Percentiles rank a stretch among this genome's conserved stretches.
Evolutionary conservation across 2,113 vertebrate species (phyloP).

Genomic region (Pedetes capensis): DNA sequence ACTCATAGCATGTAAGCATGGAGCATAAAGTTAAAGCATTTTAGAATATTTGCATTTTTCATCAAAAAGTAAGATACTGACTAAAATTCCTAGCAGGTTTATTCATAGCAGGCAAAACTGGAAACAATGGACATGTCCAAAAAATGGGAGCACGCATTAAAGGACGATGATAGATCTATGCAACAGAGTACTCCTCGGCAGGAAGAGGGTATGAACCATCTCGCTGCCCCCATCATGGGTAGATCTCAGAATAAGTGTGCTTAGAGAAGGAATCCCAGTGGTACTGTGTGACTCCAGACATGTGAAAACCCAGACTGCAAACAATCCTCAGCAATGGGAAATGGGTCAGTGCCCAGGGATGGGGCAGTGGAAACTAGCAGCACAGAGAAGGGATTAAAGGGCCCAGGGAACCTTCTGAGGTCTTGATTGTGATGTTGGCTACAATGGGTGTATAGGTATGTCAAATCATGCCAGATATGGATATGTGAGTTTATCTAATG

Average conservation of each 20-base stretch:
- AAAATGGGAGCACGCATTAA: no score
- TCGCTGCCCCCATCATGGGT: fast-evolving
- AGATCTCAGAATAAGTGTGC: no score
- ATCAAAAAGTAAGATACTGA: neutral
- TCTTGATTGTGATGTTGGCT: neutral
- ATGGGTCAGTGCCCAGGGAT: neutral
- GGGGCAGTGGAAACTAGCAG: neutral
- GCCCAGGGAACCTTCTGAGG: neutral
- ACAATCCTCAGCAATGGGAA: neutral
- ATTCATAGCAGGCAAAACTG: no score
- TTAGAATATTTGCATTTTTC: neutral
- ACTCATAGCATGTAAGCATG: no score
- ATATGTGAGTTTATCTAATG: no score
- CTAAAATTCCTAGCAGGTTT: neutral
- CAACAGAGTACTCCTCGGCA: no score
- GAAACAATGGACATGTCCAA: no score
- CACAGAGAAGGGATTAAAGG: neutral
- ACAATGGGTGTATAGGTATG: no score
- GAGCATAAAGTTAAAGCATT: neutral
- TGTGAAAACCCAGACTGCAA: neutral
- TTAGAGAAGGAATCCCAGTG: neutral
- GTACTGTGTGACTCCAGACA: no score
- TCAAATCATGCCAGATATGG: no score
- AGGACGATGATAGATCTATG: no score
- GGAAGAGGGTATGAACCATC: no score